Percentiles rank a stretch among this genome's conserved stretches.
Evolutionary conservation across 2,113 vertebrate genomes (phyloP).

Genomic region (Laticauda colubrina): DNA sequence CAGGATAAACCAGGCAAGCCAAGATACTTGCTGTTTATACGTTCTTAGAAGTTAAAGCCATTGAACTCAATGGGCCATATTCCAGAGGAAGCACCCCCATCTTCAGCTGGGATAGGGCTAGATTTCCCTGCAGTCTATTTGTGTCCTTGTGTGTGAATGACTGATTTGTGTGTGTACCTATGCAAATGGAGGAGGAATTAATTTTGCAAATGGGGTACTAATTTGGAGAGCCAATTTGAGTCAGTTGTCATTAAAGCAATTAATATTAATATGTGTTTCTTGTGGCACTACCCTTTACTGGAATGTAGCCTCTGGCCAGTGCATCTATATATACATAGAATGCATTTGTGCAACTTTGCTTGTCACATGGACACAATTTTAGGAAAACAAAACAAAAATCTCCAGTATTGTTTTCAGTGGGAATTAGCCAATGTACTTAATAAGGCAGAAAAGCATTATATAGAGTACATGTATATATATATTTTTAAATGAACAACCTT

Average conservation of each 20-base stretch:
- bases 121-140: background rate
- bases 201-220: background rate
- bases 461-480: background rate
- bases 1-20: background rate
- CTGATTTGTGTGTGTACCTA: background rate
- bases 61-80: background rate
- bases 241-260: background rate
- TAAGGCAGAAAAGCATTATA: background rate
- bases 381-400: background rate
- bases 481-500: background rate
- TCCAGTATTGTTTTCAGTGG: background rate
- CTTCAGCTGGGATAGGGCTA: background rate
- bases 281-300: background rate
- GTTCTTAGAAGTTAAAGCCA: background rate
- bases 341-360: background rate
- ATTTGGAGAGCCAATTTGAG: background rate
- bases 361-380: background rate
- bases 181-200: background rate
- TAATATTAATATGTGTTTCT: background rate
- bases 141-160: background rate
- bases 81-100: background rate
- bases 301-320: background rate
- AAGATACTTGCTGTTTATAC: background rate
- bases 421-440: background rate
- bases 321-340: background rate